Evolutionary conservation across 2,797 vertebrate species (phyloP).

Genomic region (Falco novaeseelandiae): DNA sequence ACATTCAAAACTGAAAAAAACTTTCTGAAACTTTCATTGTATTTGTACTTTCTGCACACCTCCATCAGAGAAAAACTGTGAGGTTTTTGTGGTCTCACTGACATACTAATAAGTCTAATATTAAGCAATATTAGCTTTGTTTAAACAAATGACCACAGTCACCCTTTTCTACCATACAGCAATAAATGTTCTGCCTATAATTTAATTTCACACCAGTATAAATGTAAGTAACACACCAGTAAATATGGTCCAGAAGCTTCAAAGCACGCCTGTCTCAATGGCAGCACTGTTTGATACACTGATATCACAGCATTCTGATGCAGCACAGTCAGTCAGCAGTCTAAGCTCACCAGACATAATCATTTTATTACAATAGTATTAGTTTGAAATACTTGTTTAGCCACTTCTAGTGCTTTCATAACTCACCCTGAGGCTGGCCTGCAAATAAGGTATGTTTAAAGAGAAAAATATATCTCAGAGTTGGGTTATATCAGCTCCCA

Average conservation of each 20-base stretch:
- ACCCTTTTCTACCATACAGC: background rate
- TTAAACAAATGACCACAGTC: background rate
- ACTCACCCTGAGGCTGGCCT: background rate
- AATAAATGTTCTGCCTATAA: background rate
- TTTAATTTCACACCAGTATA: background rate
- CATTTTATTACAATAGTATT: background rate
- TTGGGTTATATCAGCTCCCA: background rate
- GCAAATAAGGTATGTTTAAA: background rate
- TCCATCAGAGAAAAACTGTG: background rate
- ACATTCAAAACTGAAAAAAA: background rate
- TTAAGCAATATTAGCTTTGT: background rate
- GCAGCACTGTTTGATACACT: background rate
- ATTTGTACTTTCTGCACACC: background rate
- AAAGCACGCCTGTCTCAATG: background rate
- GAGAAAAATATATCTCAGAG: background rate
- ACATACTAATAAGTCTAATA: background rate
- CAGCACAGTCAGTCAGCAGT: background rate
- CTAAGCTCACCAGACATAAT: background rate
- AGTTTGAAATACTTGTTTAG: constrained; percentile 4
- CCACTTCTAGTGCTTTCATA: background rate
- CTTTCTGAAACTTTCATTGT: background rate
- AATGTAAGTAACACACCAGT: background rate
- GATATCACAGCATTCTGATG: background rate
- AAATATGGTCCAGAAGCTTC: background rate
- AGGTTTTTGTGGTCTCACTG: background rate